Evolutionary conservation across 2,797 vertebrate genomes (phyloP), one percentile per base, ranked within the genome.

Genomic region (Myotis pilosus): DNA sequence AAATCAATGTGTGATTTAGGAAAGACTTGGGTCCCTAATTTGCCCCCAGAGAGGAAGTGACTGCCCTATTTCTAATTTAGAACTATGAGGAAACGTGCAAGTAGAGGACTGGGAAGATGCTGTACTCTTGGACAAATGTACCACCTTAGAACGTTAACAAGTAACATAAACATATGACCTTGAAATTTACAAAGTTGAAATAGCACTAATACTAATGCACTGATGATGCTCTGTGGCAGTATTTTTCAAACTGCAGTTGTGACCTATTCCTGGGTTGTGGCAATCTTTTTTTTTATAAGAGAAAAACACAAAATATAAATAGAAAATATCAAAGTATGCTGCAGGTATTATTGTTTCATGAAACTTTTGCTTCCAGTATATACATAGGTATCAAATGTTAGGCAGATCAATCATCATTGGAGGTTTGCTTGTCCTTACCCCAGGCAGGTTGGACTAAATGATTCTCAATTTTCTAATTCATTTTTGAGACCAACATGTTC

Each of bases 131-230:
- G 55, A 38, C 36, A 93, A 81, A 62, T 30, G 36, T 44, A 69
- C 53, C n/a, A 30, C 22, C 19, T 92, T 36, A n/a, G 41, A 90
- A 85, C 76, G 74, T 91, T 75, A 92, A 89, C 17, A 66, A 91
- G 28, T n/a, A 33, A 55, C 51, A 68, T 2, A 38, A 72, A 71
- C 53, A 15, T 47, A 44, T 0, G 4, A 72, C 74, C 38, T 49
- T 33, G n/a, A 91, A 51, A 11, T 69, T 91, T 41, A 41, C 30
- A 74, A 68, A 78, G 19, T 60, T 49, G 47, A 74, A 85, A 30
- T 7, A 69, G 47, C 33, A 71, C 41, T 44, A 72, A 78, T 33
- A 64, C 30, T 57, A 30, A 85, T 2, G 30, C 17, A 66, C 15
- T 7, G 38, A 20, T 20, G 44, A 23, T 86, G 33, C 10, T 51